A percentile compares a stretch with the other conserved stretches of the same genome.
These are phyloP conservation scores for Standfussiana lucernea DNA, from an alignment of 2,888 invertebrate species.

Conservation along the genomic window DNA sequence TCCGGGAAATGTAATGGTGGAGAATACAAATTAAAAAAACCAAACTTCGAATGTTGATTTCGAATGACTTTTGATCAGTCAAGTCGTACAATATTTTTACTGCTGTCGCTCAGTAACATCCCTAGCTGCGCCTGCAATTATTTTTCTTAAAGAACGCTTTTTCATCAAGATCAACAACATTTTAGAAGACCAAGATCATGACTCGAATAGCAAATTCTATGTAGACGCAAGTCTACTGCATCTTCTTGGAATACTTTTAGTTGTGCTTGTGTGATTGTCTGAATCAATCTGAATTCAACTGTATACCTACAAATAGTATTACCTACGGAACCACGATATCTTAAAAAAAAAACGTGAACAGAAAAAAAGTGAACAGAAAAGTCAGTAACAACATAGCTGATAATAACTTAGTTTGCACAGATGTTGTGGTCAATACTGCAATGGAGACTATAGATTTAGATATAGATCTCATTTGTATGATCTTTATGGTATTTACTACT, in stretches of 20 bases:
- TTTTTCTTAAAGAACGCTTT: background rate
- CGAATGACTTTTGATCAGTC: background rate
- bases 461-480: background rate
- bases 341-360: background rate
- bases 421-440: background rate
- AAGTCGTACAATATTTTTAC: background rate
- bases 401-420: background rate
- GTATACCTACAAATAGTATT: background rate
- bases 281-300: no score
- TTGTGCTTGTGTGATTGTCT: background rate
- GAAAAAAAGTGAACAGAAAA: background rate
- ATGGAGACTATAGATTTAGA: background rate
- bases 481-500: background rate
- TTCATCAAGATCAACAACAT: background rate
- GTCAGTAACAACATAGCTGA: background rate
- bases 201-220: background rate
- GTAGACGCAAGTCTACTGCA: background rate
- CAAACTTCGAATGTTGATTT: background rate
- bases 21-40: conserved; percentile 6
- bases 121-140: background rate
- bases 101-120: background rate
- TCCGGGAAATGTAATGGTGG: conserved; percentile 35
- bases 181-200: background rate
- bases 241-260: background rate
- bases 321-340: background rate